These are phyloP conservation scores for Julus scanicus DNA, from an alignment of 2,888 invertebrate species.

Conservation along the genomic window DNA sequence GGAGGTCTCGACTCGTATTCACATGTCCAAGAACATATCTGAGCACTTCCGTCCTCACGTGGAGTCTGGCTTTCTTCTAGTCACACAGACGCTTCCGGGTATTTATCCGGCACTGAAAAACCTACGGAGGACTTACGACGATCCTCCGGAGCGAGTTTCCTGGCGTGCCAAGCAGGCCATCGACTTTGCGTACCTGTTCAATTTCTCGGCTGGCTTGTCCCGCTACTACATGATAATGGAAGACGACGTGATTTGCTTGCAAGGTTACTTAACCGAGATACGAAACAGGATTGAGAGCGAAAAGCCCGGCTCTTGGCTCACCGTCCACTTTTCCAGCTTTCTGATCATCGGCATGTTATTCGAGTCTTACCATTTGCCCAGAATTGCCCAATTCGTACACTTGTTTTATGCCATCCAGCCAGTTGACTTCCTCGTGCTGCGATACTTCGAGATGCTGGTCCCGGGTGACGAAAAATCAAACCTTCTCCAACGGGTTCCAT, in stretches of 20 bases:
- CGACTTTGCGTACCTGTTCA: constrained; percentile 66
- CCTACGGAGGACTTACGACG: constrained; percentile 64
- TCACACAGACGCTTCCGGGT: constrained; percentile 63
- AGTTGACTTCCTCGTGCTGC: constrained; percentile 63
- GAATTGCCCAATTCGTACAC: constrained; percentile 61
- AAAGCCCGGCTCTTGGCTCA: constrained; percentile 62
- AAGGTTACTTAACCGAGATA: constrained; percentile 63
- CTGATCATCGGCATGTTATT: constrained; percentile 65
- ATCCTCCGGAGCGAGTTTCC: constrained; percentile 63
- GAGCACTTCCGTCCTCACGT: constrained; percentile 61
- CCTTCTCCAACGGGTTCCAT: constrained; percentile 62
- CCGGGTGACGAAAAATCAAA: constrained; percentile 59
- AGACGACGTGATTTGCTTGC: constrained; percentile 65
- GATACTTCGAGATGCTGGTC: constrained; percentile 62
- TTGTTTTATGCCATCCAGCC: constrained; percentile 63
- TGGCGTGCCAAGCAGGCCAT: constrained; percentile 67
- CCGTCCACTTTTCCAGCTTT: constrained; percentile 64
- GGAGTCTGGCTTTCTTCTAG: constrained; percentile 64
- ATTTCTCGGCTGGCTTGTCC: constrained; percentile 63
- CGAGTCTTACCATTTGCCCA: constrained; percentile 61
- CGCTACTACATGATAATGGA: constrained; percentile 66
- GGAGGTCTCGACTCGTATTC: constrained; percentile 61
- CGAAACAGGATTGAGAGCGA: constrained; percentile 62
- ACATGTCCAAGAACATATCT: constrained; percentile 59
- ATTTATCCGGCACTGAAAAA: constrained; percentile 63